Evolutionary conservation across 2,797 vertebrate species (phyloP), one percentile per base, ranked within the genome.

Genomic region (Labeo calbasu): DNA sequence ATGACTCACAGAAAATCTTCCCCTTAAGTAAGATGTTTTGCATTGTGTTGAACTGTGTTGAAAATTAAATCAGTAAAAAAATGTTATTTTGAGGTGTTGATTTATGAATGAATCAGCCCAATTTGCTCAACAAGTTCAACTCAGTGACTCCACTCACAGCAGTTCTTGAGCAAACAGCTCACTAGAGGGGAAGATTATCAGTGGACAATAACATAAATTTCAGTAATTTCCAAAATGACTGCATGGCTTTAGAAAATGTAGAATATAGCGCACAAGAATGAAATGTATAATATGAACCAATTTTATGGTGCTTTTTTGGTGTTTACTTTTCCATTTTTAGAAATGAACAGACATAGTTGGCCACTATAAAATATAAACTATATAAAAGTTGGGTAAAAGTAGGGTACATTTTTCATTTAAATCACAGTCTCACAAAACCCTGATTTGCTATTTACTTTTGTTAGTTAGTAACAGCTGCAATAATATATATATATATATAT

Each of bases 141-240:
- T 73, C 48, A 73, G 48, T 73, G 48, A 73, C 70, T 43, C 66
- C n/a, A 13, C 19, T 46, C 46, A 72, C 46, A 28, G 48, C 48
- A 51, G 71, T 73, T 73, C 48, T 32, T 53, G 50, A 73, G 50
- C 53, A 19, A 32, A 53, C 25, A 73, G 51, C 71, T 51, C 71
- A 73, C 71, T 51, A 73, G 70, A 51, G 48, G 23, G 28, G 48
- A 53, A 73, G 71, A 32, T 53, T 32, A 53, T 28, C 48, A 12
- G 17, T 53, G 48, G 51, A 73, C 17, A 72, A 72, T 28, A 28
- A 51, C 70, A 23, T 14, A 17, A 28, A 25, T 72, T 28, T 71
- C 7, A 48, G 43, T 15, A 3, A 71, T 23, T 71, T 28, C 15
- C 23, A 73, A 70, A 32, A 28, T 21, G 51, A 53, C 19, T 32